phyloP scores from a whole-genome alignment of 2,888 invertebrate species.

The Heteropelma amictum region DNA sequence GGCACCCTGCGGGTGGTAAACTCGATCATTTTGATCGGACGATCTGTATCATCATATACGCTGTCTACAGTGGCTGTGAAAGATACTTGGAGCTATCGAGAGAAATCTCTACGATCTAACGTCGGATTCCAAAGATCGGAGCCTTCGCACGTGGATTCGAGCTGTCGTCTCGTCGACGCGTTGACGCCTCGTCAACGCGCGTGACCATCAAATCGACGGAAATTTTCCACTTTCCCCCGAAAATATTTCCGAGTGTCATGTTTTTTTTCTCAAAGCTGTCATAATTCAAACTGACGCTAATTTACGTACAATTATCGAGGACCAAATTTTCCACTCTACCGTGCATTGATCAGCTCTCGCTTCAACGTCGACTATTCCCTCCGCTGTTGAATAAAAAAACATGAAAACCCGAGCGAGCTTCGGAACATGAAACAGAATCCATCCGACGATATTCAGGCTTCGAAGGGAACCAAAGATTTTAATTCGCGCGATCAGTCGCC shows the following conservation, averaged over 20 bases:
- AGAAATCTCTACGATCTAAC: slow-evolving; percentile 25
- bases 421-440: too few relatives aligned
- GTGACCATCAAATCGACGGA: too few relatives aligned
- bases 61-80: background rate
- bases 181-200: slow-evolving; percentile 27
- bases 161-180: slow-evolving; percentile 18
- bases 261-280: too few relatives aligned
- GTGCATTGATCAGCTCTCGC: background rate
- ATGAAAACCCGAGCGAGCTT: too few relatives aligned
- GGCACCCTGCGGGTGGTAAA: slow-evolving; percentile 15
- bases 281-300: too few relatives aligned
- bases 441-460: too few relatives aligned
- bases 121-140: slow-evolving; percentile 7
- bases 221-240: too few relatives aligned
- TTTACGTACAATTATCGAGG: too few relatives aligned
- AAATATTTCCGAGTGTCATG: too few relatives aligned
- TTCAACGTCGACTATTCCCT: background rate
- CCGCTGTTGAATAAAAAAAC: too few relatives aligned
- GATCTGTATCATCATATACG: background rate
- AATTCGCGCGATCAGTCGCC: background rate
- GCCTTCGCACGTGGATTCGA: slow-evolving; percentile 6
- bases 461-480: too few relatives aligned
- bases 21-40: slow-evolving; percentile 12
- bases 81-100: slow-evolving; percentile 18
- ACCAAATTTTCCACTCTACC: too few relatives aligned